Conservation (phyloP, 2,888 invertebrate species). For the Tridacna gigas region DNA sequence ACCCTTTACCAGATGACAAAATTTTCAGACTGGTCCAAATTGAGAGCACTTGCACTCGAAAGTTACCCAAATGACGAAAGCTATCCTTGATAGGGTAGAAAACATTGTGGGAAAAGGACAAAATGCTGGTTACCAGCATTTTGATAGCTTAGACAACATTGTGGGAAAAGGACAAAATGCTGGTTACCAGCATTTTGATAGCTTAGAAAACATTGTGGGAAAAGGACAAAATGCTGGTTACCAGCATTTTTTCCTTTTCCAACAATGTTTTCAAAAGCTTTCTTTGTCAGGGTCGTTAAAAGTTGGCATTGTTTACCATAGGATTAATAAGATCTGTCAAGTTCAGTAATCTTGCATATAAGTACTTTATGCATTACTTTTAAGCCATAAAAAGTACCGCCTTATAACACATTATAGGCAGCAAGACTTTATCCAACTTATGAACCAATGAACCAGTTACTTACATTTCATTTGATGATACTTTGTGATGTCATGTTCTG, state of each 20-base stretch:
- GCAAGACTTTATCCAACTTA: not conserved
- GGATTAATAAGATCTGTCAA: not conserved
- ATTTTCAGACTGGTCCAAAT: too few species aligned
- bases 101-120: not conserved
- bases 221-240: too few species aligned
- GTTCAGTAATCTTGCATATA: too few species aligned
- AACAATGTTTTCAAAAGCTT: not conserved
- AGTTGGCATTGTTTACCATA: not conserved
- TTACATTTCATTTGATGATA: conserved; percentile 82
- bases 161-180: too few species aligned
- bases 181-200: too few species aligned
- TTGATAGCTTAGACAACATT: too few species aligned
- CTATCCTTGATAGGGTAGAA: not conserved
- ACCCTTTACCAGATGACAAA: too few species aligned
- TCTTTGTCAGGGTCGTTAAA: not conserved
- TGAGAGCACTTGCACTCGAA: too few species aligned
- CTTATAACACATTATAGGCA: not conserved
- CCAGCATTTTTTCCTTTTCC: not conserved
- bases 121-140: not conserved
- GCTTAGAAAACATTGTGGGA: too few species aligned
- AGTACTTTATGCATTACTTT: too few species aligned
- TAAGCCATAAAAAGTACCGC: not conserved
- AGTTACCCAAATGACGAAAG: too few species aligned
- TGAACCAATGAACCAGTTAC: conserved; percentile 48
- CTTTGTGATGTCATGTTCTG: conserved; percentile 78